phyloP scores from a whole-genome alignment of 2,888 invertebrate species.

The Hemithea aestivaria region DNA sequence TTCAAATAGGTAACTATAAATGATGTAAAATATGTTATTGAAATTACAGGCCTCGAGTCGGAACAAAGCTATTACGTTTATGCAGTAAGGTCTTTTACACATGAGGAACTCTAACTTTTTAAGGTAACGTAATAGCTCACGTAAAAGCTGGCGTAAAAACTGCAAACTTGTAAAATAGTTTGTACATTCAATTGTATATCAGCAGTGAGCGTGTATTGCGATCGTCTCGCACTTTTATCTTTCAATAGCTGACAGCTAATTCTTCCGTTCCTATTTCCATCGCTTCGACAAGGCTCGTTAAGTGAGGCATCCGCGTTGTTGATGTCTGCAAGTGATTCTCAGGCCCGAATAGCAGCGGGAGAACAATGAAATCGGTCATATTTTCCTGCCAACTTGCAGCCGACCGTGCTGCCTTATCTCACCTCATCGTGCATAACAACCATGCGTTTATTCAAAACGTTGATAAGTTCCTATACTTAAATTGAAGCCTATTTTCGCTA shows the following conservation, averaged over 20 bases:
- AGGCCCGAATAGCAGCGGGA: constrained; percentile 61
- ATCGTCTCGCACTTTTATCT: constrained; percentile 56
- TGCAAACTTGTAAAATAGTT: constrained; percentile 25
- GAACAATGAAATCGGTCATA: constrained; percentile 79
- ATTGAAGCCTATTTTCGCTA: constrained; percentile 63
- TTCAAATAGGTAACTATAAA: no score
- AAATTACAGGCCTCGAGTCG: no score
- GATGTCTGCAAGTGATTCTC: constrained; percentile 77
- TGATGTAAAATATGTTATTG: no score
- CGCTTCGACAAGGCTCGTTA: constrained; percentile 77
- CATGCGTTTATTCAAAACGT: constrained; percentile 63
- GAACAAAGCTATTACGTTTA: no score
- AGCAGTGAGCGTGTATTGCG: constrained; percentile 42
- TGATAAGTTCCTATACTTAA: constrained; percentile 63
- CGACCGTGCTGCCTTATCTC: constrained; percentile 71
- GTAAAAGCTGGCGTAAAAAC: constrained; percentile 11
- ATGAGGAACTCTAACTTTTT: not conserved
- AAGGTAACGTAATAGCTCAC: constrained; percentile 6
- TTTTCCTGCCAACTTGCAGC: constrained; percentile 72
- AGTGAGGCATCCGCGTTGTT: constrained; percentile 72
- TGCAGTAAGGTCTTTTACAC: no score
- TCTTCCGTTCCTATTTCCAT: constrained; percentile 71
- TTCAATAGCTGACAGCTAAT: constrained; percentile 70
- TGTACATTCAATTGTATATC: constrained; percentile 58
- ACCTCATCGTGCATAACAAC: constrained; percentile 68